Percentiles rank a stretch among this genome's conserved stretches.
Evolutionary conservation across 2,797 vertebrate genomes (phyloP).

Genomic region (Phrynocephalus forsythii): DNA sequence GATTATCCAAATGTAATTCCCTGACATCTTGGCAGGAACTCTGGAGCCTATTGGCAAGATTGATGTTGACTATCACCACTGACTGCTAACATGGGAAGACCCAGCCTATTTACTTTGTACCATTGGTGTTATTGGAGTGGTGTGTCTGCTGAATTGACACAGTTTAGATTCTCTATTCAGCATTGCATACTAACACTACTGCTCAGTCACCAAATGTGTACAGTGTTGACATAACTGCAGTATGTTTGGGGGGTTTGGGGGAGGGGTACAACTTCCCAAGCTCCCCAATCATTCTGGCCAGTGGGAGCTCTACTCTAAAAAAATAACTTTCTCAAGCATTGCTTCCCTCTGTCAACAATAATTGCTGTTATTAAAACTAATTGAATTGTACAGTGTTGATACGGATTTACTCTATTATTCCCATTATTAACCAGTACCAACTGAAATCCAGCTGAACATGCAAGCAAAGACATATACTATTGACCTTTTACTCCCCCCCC

Average conservation of each 20-base stretch:
- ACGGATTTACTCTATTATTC: background rate
- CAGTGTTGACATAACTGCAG: no score
- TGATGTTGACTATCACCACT: background rate
- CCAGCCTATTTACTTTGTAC: background rate
- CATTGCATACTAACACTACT: background rate
- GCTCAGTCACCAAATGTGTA: background rate
- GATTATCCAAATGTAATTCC: background rate
- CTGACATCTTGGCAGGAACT: background rate
- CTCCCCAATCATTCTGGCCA: no score
- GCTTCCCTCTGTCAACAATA: background rate
- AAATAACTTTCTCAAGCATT: background rate
- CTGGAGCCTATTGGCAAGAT: background rate
- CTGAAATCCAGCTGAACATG: background rate
- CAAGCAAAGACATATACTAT: background rate
- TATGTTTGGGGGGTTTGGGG: no score
- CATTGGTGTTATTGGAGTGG: no score
- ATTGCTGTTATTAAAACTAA: background rate
- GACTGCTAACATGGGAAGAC: background rate
- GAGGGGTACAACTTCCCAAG: no score
- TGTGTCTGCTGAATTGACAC: background rate
- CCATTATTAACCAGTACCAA: background rate
- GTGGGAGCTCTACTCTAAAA: background rate
- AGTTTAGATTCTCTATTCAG: no score
- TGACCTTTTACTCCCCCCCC: background rate
- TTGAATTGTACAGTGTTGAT: background rate